A percentile compares a stretch with the other conserved stretches of the same genome.
These are phyloP conservation scores for Melanotaenia duboulayi DNA, from an alignment of 2,113 vertebrate species.

Conservation along the genomic window DNA sequence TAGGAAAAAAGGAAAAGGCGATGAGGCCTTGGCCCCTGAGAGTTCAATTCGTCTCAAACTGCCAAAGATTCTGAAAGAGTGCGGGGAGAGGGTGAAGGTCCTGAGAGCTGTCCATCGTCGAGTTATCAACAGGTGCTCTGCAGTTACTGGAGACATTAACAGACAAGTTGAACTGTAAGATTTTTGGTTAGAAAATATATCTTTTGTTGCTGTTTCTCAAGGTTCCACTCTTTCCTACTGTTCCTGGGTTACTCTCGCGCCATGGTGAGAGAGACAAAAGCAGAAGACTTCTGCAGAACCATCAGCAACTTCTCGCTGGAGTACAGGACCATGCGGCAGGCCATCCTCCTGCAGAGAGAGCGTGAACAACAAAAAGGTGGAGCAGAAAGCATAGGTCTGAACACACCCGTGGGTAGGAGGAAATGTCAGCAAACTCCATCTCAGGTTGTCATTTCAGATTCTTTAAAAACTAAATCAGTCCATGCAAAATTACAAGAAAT, in stretches of 20 bases:
- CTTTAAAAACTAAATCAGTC: background rate
- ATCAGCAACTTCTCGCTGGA: constrained; percentile 85
- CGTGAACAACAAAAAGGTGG: constrained; percentile 47
- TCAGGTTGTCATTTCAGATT: constrained; percentile 23
- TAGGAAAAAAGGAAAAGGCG: constrained; percentile 34
- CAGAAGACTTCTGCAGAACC: constrained; percentile 81
- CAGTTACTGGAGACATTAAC: background rate
- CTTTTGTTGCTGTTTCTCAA: constrained; percentile 23
- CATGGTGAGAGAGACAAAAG: constrained; percentile 73
- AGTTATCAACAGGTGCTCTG: constrained; percentile 79
- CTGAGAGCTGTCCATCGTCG: constrained; percentile 80
- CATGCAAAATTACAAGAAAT: background rate
- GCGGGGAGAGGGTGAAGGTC: constrained; percentile 79
- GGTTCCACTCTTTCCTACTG: constrained; percentile 85
- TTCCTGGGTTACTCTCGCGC: constrained; percentile 82
- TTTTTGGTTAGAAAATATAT: background rate
- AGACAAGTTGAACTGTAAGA: background rate
- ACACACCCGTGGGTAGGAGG: constrained; percentile 34
- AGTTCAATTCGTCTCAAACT: constrained; percentile 63
- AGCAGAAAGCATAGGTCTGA: background rate
- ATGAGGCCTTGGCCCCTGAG: constrained; percentile 1
- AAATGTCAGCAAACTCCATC: constrained; percentile 32
- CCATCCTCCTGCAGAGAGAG: constrained; percentile 77
- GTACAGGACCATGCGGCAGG: constrained; percentile 71
- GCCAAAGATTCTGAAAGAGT: constrained; percentile 79